These are phyloP conservation scores for Euphydryas editha DNA, from an alignment of 2,888 invertebrate genomes.

Conservation along the genomic window DNA sequence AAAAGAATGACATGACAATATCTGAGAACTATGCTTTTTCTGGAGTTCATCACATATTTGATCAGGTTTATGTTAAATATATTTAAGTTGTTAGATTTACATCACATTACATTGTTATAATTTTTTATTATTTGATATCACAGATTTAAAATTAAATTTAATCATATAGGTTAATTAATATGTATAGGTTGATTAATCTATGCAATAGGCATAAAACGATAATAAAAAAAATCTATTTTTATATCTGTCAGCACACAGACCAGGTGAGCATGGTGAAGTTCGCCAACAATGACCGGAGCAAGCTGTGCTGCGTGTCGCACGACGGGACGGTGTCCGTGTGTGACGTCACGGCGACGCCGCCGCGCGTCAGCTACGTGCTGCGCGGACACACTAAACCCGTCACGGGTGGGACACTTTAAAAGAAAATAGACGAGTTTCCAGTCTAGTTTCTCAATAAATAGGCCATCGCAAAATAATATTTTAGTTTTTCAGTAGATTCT, in stretches of 20 bases:
- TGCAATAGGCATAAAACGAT: too few species aligned
- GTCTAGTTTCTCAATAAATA: too few species aligned
- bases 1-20: constrained; percentile 81
- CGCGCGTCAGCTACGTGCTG: constrained; percentile 88
- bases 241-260: constrained; percentile 81
- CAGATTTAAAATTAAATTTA: too few species aligned
- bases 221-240: not conserved
- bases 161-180: too few species aligned
- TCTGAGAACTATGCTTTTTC: constrained; percentile 94
- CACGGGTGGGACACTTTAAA: constrained; percentile 74
- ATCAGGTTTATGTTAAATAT: constrained; percentile 82
- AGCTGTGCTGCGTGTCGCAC: constrained; percentile 90
- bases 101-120: too few species aligned
- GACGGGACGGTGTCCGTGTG: constrained; percentile 92
- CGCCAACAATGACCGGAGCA: constrained; percentile 92
- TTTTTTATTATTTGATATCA: too few species aligned
- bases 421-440: not conserved
- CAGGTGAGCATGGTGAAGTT: constrained; percentile 91
- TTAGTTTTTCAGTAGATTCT: too few species aligned
- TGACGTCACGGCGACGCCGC: constrained; percentile 88
- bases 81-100: too few species aligned
- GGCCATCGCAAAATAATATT: too few species aligned
- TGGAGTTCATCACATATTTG: constrained; percentile 95
- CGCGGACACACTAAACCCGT: constrained; percentile 90
- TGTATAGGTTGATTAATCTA: too few species aligned